Evolutionary conservation across 2,113 vertebrate genomes (phyloP).

Genomic region (Tamias sibiricus): DNA sequence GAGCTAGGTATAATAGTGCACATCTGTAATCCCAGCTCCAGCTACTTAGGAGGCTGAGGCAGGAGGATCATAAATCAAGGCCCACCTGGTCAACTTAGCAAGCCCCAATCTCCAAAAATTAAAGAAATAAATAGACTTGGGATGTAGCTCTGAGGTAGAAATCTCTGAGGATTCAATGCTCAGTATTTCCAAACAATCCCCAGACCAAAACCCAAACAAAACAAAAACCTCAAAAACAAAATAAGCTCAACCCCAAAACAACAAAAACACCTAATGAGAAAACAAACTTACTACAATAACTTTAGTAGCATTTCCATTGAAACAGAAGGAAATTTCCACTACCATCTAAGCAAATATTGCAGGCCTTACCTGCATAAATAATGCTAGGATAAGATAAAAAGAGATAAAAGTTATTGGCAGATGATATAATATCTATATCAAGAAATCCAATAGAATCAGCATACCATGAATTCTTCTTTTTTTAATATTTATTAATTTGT

Average conservation of each 20-base stretch:
- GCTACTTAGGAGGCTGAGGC: too few relatives aligned
- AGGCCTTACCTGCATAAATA: not conserved
- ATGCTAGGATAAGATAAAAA: not conserved
- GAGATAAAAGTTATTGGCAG: not conserved
- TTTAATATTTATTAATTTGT: too few relatives aligned
- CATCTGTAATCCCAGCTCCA: too few relatives aligned
- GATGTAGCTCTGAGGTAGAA: too few relatives aligned
- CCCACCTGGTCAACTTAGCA: too few relatives aligned
- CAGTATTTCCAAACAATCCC: too few relatives aligned
- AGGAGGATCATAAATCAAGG: too few relatives aligned
- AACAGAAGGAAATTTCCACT: not conserved
- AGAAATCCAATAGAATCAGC: slow-evolving; percentile 24
- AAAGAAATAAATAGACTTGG: too few relatives aligned
- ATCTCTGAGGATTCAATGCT: too few relatives aligned
- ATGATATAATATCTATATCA: not conserved
- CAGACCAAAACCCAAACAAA: too few relatives aligned
- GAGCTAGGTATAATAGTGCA: not conserved
- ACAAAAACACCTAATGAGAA: not conserved
- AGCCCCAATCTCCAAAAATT: too few relatives aligned
- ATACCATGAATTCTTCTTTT: not conserved
- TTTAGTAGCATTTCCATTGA: not conserved
- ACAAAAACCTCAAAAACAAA: not conserved
- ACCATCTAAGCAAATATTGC: not conserved
- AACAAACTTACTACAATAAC: not conserved
- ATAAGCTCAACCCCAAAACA: too few relatives aligned